These are phyloP conservation scores for Lacerta bilineata DNA, from an alignment of 2,797 vertebrate genomes.

Conservation along the genomic window DNA sequence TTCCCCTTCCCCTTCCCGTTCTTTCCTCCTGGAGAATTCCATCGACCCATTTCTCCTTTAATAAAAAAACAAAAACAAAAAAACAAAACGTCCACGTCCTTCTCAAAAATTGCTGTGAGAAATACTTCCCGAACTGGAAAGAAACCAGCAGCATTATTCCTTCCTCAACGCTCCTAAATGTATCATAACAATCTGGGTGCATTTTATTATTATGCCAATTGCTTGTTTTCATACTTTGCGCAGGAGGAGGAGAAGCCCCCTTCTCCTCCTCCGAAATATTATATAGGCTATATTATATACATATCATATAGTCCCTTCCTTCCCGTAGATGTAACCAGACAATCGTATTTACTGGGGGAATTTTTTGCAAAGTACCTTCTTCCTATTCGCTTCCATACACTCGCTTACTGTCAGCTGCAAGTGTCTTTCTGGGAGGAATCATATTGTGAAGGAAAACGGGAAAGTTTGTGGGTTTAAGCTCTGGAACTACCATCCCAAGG, in stretches of 20 bases:
- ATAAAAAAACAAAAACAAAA: background rate
- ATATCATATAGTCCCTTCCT: too few species aligned
- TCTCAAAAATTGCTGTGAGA: background rate
- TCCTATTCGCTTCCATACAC: too few species aligned
- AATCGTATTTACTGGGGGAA: background rate
- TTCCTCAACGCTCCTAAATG: background rate
- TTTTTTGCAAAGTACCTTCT: too few species aligned
- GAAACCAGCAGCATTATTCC: background rate
- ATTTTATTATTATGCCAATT: background rate
- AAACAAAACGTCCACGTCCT: background rate
- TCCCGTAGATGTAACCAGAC: background rate
- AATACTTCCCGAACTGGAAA: background rate
- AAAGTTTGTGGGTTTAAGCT: background rate
- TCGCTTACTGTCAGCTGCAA: background rate
- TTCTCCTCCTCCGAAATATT: background rate
- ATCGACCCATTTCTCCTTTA: background rate
- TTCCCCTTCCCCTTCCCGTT: too few species aligned
- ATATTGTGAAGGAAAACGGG: background rate
- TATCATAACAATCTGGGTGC: too few species aligned
- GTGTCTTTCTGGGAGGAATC: background rate
- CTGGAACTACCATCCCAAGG: background rate
- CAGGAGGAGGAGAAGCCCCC: rapidly evolving
- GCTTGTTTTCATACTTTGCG: too few species aligned
- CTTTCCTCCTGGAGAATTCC: background rate
- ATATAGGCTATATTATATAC: background rate